Evolutionary conservation across 2,888 invertebrate genomes (phyloP).

Genomic region (Heterodera filipjevi): DNA sequence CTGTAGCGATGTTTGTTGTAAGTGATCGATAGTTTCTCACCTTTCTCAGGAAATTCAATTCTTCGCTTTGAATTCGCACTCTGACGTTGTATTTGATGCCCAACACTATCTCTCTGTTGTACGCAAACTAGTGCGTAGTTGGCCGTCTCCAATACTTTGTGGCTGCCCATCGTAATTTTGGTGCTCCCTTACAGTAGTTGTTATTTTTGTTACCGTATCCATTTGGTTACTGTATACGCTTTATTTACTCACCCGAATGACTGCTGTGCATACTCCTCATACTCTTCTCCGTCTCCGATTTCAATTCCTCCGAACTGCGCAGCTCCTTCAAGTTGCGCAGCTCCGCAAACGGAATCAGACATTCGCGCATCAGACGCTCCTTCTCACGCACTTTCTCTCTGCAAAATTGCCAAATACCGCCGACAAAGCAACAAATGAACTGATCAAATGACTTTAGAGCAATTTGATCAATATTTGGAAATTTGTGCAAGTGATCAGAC

Average conservation of each 20-base stretch:
- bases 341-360: conserved; percentile 46
- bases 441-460: too few species aligned
- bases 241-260: conserved; percentile 29
- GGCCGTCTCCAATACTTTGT: conserved; percentile 42
- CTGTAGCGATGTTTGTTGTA: background rate
- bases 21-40: conserved; percentile 5
- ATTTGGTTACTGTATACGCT: background rate
- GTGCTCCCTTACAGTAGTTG: conserved; percentile 18
- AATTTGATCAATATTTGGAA: background rate
- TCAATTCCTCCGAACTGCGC: conserved; percentile 33
- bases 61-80: conserved; percentile 33
- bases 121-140: conserved; percentile 37
- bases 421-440: background rate
- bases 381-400: conserved; percentile 45
- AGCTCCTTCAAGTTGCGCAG: conserved; percentile 23
- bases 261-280: conserved; percentile 40
- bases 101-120: conserved; percentile 40
- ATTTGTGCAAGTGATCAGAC: background rate
- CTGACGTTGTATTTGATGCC: conserved; percentile 42
- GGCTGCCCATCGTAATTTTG: conserved; percentile 31
- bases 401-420: background rate
- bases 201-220: background rate
- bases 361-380: conserved; percentile 44
- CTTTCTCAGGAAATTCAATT: conserved; percentile 31
- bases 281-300: conserved; percentile 38